Evolutionary conservation across 2,888 invertebrate genomes (phyloP).

Genomic region (Drosophila macrospina): DNA sequence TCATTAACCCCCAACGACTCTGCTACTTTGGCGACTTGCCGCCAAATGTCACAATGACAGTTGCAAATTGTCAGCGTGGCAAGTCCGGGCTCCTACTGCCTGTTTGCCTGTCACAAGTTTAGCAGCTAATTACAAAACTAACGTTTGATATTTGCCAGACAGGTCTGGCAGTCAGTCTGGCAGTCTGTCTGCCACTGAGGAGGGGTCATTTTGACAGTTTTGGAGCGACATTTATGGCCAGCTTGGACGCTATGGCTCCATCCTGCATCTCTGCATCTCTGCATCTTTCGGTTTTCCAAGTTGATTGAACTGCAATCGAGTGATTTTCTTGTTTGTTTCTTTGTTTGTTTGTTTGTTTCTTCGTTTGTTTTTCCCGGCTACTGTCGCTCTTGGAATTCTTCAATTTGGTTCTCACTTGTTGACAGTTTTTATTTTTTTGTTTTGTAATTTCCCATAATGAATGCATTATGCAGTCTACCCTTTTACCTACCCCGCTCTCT

Average conservation of each 20-base stretch:
- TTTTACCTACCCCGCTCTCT: neutral
- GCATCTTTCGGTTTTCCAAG: slow-evolving; percentile 21
- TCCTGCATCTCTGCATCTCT: too few relatives aligned
- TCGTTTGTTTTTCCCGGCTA: slow-evolving; percentile 52
- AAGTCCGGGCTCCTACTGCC: slow-evolving; percentile 25
- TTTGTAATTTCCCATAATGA: slow-evolving; percentile 76
- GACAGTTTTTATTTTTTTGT: slow-evolving; percentile 70
- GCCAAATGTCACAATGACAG: slow-evolving; percentile 78
- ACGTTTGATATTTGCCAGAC: slow-evolving; percentile 74
- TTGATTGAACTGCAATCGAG: slow-evolving; percentile 61
- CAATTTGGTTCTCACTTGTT: slow-evolving; percentile 60
- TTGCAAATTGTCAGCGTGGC: slow-evolving; percentile 77
- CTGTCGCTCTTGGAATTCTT: slow-evolving; percentile 36
- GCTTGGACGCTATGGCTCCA: slow-evolving; percentile 20
- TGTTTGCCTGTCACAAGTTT: slow-evolving; percentile 43
- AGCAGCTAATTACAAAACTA: slow-evolving; percentile 75
- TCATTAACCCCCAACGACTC: slow-evolving; percentile 65
- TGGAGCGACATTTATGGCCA: slow-evolving; percentile 44
- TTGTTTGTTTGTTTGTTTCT: slow-evolving; percentile 42
- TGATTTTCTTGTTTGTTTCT: slow-evolving; percentile 24
- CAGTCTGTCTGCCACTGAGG: slow-evolving; percentile 24
- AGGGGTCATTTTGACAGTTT: slow-evolving; percentile 55
- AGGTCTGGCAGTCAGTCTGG: neutral
- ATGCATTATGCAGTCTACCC: slow-evolving; percentile 64
- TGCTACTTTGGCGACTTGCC: slow-evolving; percentile 48